phyloP scores from a whole-genome alignment of 1,140 invertebrate species.

The Ostrea denselamellosa region DNA sequence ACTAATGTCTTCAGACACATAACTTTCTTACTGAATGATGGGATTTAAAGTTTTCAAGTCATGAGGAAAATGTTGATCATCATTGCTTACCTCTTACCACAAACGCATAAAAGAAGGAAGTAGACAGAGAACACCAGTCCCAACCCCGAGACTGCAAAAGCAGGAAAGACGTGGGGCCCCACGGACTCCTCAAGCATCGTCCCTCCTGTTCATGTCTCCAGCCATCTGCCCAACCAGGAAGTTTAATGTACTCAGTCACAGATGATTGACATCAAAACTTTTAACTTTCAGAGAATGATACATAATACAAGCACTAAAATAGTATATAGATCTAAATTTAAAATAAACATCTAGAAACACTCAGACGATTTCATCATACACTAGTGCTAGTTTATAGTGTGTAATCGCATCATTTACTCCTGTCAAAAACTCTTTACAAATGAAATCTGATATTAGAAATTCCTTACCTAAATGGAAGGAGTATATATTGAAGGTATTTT shows the following conservation, averaged over 20 bases:
- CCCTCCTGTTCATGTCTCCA: constrained; percentile 3
- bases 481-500: background rate
- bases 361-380: background rate
- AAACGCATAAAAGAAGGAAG: background rate
- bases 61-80: background rate
- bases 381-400: background rate
- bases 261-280: background rate
- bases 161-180: background rate
- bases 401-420: background rate
- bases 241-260: background rate
- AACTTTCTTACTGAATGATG: too few relatives aligned
- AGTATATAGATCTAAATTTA: background rate
- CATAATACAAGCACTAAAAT: background rate
- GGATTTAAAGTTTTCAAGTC: too few relatives aligned
- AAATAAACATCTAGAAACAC: background rate
- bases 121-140: background rate
- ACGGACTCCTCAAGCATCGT: constrained; percentile 2
- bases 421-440: background rate
- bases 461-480: constrained; percentile 1
- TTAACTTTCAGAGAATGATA: background rate
- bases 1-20: too few relatives aligned
- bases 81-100: background rate
- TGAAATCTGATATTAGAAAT: background rate
- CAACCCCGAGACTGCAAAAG: background rate
- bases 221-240: background rate